Conservation (phyloP, 2,888 invertebrate species). For the Cheilosia variabilis region DNA sequence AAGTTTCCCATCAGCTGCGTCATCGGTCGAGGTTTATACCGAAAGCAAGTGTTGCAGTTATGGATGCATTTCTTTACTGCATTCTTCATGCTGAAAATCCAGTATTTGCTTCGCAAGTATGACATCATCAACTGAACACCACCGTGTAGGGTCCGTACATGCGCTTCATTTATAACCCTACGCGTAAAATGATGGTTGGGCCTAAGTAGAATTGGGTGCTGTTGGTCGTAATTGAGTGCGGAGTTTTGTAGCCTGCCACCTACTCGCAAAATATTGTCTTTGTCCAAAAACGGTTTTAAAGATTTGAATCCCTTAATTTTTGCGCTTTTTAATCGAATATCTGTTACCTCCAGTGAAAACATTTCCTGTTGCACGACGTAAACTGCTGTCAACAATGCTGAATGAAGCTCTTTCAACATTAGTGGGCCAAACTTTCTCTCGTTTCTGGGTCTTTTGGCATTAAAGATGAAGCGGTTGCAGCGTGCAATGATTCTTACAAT, state of each 20-base stretch:
- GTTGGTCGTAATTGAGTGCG: conserved; percentile 2
- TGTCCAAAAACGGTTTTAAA: not conserved
- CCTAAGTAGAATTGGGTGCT: conserved; percentile 18
- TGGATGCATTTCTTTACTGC: conserved; percentile 15
- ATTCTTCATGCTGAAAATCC: conserved; percentile 1
- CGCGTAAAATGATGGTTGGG: not conserved
- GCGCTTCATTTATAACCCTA: conserved; percentile 10
- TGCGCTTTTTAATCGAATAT: conserved; percentile 7
- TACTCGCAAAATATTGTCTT: conserved; percentile 5
- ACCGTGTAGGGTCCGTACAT: conserved; percentile 15
- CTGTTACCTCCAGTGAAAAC: conserved; percentile 8
- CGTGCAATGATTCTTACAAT: conserved; percentile 11
- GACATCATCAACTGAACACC: conserved; percentile 12
- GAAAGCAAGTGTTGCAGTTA: conserved; percentile 12
- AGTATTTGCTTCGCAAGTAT: conserved; percentile 1
- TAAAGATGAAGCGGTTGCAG: conserved; percentile 16
- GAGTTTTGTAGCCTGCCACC: conserved; percentile 33
- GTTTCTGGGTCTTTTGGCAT: conserved; percentile 5
- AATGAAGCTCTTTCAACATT: conserved; percentile 8
- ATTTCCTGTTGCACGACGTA: conserved; percentile 13
- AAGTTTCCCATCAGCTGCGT: conserved; percentile 77
- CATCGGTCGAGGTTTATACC: conserved; percentile 13
- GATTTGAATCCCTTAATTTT: conserved; percentile 16
- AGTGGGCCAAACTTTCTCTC: conserved; percentile 7
- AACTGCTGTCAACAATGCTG: conserved; percentile 14